Conservation (phyloP, 2,113 vertebrate species). For the Malurus elegans region DNA sequence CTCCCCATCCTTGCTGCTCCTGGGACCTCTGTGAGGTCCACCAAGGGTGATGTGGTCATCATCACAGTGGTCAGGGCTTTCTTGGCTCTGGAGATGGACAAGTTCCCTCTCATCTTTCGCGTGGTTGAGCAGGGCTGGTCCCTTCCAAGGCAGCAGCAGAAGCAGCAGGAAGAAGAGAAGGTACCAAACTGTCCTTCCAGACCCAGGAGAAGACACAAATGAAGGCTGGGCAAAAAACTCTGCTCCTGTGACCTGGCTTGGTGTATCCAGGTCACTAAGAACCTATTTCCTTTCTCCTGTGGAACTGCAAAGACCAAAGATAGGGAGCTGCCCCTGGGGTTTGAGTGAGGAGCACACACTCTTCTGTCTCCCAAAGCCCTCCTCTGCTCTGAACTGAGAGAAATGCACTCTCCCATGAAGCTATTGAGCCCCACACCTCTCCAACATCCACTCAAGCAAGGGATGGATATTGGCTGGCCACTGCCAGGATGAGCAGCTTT, state of each 20-base stretch:
- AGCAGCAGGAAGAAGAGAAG: neutral
- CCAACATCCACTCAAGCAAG: neutral
- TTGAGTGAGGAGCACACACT: neutral
- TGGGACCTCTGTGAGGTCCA: neutral
- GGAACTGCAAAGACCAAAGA: neutral
- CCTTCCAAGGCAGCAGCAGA: neutral
- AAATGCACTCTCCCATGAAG: neutral
- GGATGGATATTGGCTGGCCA: neutral
- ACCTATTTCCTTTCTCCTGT: neutral
- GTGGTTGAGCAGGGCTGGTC: neutral
- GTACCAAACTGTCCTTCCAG: neutral
- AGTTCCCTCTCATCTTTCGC: neutral
- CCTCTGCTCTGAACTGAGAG: neutral
- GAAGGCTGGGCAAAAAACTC: neutral
- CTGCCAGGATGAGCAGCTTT: neutral
- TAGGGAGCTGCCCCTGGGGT: neutral
- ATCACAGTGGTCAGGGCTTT: neutral
- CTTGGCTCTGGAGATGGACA: neutral
- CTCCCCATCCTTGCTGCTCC: neutral
- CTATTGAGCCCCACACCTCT: neutral
- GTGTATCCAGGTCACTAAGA: neutral
- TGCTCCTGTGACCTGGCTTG: neutral
- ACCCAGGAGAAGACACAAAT: neutral
- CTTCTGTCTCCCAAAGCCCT: neutral
- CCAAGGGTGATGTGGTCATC: no score